Evolutionary conservation across 2,797 vertebrate species (phyloP).

Genomic region (Micrastur ruficollis): DNA sequence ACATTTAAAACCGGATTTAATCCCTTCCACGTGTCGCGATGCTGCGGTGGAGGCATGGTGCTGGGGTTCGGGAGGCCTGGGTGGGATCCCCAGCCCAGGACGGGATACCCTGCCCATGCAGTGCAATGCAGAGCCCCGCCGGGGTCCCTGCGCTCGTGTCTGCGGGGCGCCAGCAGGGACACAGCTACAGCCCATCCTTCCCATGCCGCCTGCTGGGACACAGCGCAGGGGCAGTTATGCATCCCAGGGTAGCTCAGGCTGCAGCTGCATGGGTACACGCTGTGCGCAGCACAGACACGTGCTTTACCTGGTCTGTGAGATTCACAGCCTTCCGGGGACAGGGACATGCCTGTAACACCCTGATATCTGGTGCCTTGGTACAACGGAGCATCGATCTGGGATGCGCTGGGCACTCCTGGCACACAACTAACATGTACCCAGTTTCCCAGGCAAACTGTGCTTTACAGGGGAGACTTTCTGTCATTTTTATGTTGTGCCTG

Average conservation of each 20-base stretch:
- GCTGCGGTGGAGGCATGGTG: fast-evolving
- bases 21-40: background rate
- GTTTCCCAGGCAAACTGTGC: background rate
- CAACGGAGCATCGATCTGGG: background rate
- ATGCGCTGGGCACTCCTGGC: background rate
- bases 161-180: background rate
- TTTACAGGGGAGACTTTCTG: background rate
- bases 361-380: background rate
- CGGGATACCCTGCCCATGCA: background rate
- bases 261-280: fast-evolving
- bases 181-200: background rate
- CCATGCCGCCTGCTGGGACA: background rate
- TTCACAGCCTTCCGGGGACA: background rate
- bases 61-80: background rate
- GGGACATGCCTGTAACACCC: fast-evolving
- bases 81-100: background rate
- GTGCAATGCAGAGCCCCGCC: background rate
- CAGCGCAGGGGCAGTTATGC: background rate
- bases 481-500: background rate
- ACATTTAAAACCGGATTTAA: background rate
- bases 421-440: background rate
- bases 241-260: background rate
- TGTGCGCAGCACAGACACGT: background rate
- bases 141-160: fast-evolving
- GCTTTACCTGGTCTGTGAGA: background rate